phyloP scores from a whole-genome alignment of 2,797 vertebrate species.

The Leptodactylus fallax region DNA sequence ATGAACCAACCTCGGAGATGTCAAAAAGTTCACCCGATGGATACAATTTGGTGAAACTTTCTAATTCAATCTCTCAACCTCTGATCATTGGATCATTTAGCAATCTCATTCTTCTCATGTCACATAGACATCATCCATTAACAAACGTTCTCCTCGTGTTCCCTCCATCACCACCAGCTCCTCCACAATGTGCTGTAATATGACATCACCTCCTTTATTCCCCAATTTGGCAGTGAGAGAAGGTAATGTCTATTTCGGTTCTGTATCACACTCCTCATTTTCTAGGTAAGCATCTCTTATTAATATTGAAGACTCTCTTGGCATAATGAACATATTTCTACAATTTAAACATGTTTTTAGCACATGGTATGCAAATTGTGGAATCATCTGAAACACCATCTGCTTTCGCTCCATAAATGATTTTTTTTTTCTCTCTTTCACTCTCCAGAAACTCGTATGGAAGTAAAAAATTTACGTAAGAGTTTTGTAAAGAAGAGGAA shows the following conservation, averaged over 20 bases:
- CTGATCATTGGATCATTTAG: neutral
- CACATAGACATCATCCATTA: neutral
- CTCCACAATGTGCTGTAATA: neutral
- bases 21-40: neutral
- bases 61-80: neutral
- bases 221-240: no score
- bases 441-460: slow-evolving; percentile 11
- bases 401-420: slow-evolving; percentile 35
- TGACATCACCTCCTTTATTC: neutral
- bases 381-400: slow-evolving; percentile 54
- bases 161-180: no score
- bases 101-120: neutral
- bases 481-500: neutral
- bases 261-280: neutral
- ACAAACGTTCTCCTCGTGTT: neutral
- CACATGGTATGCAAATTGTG: slow-evolving; percentile 59
- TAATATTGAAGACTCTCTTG: slow-evolving; percentile 43
- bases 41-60: neutral
- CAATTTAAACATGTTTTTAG: slow-evolving; percentile 60
- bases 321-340: slow-evolving; percentile 52
- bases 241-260: slow-evolving; percentile 11
- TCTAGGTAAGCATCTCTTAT: slow-evolving; percentile 30
- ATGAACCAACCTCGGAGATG: no score
- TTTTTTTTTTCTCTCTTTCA: neutral
- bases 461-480: slow-evolving; percentile 22